Base-by-base conservation (phyloP, 2,888 invertebrate genomes). In the Yponomeuta cagnagella region DNA sequence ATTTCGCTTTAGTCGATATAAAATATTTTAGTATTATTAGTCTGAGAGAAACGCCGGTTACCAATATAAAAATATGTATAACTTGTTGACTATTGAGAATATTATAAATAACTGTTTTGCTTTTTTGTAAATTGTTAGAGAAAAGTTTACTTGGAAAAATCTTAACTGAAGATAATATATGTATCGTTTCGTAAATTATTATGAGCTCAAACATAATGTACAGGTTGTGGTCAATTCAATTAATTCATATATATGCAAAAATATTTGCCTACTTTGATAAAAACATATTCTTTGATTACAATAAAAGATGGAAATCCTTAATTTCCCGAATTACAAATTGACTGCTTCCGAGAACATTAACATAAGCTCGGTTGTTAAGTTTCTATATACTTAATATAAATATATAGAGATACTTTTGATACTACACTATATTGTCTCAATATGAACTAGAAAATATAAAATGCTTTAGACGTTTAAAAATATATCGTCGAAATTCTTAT, bases 21-120 rank as follows among this genome's bases (percentile, higher is more conserved):
- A 84, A 84, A 82, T 88, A 86, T 75, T 83, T 88, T 90, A 90
- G 89, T 89, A 86, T 88, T 90, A 86, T 87, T 91, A 92, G 92
- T 92, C 92, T 91, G 90, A 92, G 87, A 90, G 83, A 91, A 92
- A 89, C 91, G 91, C 90, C 90, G 92, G 92, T 92, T 92, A 92
- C 92, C 92, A 92, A 88, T 91, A 89, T 89, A 90, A 87, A 85
- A 90, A 89, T 90, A 90, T 88, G 86, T 90, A 90, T 89, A 85
- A 89, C 87, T 90, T 90, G 91, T 92, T 92, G 90, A 87, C 90
- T 90, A 90, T 90, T 92, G 89, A 91, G 86, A 85, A 88, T 89
- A 86, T 85, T 88, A 86, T 89, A 48, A 65, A 31, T 69, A n/a
- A 33, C 30, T 58, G 52, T 69, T 52, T 70, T 70, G 12, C 23